Evolutionary conservation across 2,888 invertebrate species (phyloP).

Genomic region (Iphiclides podalirius): DNA sequence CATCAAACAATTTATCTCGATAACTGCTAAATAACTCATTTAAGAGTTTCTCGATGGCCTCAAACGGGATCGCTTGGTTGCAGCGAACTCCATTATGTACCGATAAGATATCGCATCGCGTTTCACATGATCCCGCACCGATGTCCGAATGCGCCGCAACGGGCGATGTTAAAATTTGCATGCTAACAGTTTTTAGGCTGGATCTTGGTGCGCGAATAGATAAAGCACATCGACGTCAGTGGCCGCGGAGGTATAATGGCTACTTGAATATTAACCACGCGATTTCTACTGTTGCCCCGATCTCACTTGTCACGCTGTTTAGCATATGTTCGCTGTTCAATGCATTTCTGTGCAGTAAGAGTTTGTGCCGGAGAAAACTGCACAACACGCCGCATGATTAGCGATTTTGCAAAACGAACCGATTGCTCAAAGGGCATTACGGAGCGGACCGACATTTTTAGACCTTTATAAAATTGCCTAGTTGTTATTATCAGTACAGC

Average conservation of each 20-base stretch:
- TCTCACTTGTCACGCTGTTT: constrained; percentile 23
- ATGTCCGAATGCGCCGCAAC: constrained; percentile 26
- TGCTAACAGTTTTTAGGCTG: constrained; percentile 31
- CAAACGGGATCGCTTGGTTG: background rate
- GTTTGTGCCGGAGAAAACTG: constrained; percentile 11
- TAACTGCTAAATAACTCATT: background rate
- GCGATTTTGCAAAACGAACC: background rate
- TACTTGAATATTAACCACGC: constrained; percentile 26
- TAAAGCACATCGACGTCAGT: constrained; percentile 16
- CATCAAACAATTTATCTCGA: background rate
- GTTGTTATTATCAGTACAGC: background rate
- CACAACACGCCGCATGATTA: background rate
- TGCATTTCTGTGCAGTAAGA: constrained; percentile 14
- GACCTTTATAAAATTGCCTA: background rate
- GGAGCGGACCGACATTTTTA: too few species aligned
- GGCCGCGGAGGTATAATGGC: constrained; percentile 12
- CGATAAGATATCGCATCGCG: constrained; percentile 15
- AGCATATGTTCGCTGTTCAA: constrained; percentile 17
- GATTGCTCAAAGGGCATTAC: too few species aligned
- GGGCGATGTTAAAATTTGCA: constrained; percentile 33
- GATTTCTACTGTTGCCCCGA: constrained; percentile 22
- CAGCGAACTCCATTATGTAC: constrained; percentile 3
- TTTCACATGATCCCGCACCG: constrained; percentile 24
- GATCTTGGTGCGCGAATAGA: constrained; percentile 25
- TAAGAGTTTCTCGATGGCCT: background rate